A percentile compares a stretch with the other conserved stretches of the same genome.
phyloP scores from a whole-genome alignment of 1,140 invertebrate species.

The Oppia nitens region DNA sequence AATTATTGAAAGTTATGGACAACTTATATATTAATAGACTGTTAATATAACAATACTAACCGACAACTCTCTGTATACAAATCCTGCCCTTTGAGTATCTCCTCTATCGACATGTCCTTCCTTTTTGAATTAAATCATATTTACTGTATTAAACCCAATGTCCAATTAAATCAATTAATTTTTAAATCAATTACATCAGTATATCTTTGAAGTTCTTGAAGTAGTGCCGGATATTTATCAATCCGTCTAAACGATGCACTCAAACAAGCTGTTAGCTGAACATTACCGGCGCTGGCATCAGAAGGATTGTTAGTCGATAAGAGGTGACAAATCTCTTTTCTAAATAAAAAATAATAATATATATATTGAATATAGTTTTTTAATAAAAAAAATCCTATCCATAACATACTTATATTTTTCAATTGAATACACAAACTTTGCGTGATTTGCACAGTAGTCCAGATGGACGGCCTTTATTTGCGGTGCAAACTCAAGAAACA shows the following conservation, averaged over 20 bases:
- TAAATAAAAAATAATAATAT: constrained; percentile 10
- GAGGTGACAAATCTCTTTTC: background rate
- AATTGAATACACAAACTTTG: constrained; percentile 71
- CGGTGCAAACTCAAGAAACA: constrained; percentile 72
- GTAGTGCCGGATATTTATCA: constrained; percentile 67
- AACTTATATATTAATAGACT: too few relatives aligned
- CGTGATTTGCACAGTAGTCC: constrained; percentile 77
- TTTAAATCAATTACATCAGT: constrained; percentile 42
- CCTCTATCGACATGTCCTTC: constrained; percentile 88
- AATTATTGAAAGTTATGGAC: too few relatives aligned
- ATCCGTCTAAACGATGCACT: constrained; percentile 85
- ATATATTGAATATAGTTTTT: constrained; percentile 11
- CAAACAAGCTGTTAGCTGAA: constrained; percentile 74
- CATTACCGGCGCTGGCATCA: constrained; percentile 47
- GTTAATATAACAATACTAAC: too few relatives aligned
- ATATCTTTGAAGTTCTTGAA: constrained; percentile 87
- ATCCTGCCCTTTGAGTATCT: constrained; percentile 80
- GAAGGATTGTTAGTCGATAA: background rate
- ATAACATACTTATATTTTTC: constrained; percentile 65
- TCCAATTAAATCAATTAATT: constrained; percentile 4
- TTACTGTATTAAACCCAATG: constrained; percentile 2
- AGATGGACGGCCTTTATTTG: constrained; percentile 68
- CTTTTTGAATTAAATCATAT: constrained; percentile 23
- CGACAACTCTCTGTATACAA: constrained; percentile 83
- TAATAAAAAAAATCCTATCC: background rate